Percentiles rank a stretch among this genome's conserved stretches.
These are phyloP conservation scores for Cartodere bifasciata DNA, from an alignment of 2,888 invertebrate genomes.

Conservation along the genomic window DNA sequence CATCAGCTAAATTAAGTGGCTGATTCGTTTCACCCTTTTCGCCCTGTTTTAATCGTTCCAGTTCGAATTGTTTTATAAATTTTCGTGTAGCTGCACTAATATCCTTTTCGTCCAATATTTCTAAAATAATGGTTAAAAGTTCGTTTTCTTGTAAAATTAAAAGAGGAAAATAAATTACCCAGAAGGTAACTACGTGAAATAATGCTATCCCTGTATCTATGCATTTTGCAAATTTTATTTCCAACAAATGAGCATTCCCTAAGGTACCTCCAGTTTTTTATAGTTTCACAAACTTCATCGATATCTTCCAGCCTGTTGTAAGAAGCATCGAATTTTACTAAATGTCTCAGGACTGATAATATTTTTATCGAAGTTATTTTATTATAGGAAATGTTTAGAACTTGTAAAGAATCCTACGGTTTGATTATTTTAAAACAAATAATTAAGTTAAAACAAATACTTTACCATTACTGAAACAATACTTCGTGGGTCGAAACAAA, in stretches of 20 bases:
- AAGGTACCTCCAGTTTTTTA: constrained; percentile 43
- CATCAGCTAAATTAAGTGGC: constrained; percentile 21
- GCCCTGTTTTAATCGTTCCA: constrained; percentile 30
- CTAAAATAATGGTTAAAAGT: constrained; percentile 31
- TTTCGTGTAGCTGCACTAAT: constrained; percentile 45
- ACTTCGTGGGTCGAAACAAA: constrained; percentile 56
- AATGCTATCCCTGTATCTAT: constrained; percentile 53
- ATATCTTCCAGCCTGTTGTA: constrained; percentile 45
- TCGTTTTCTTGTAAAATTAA: constrained; percentile 1
- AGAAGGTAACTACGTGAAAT: constrained; percentile 48
- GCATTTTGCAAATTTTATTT: constrained; percentile 50
- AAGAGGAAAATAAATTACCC: constrained; percentile 35
- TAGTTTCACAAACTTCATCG: constrained; percentile 39
- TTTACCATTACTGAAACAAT: constrained; percentile 44
- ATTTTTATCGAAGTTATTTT: constrained; percentile 43
- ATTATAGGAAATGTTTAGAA: constrained; percentile 52
- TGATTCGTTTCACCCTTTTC: constrained; percentile 14
- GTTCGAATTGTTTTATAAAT: constrained; percentile 51
- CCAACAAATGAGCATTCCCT: constrained; percentile 44
- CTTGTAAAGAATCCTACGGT: constrained; percentile 40
- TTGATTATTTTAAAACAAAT: constrained; percentile 4
- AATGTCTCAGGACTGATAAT: constrained; percentile 38
- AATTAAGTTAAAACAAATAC: constrained; percentile 7
- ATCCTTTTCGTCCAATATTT: constrained; percentile 44
- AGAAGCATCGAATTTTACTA: constrained; percentile 44